phyloP scores from a whole-genome alignment of 2,888 invertebrate genomes.

The Magallana nippona region DNA sequence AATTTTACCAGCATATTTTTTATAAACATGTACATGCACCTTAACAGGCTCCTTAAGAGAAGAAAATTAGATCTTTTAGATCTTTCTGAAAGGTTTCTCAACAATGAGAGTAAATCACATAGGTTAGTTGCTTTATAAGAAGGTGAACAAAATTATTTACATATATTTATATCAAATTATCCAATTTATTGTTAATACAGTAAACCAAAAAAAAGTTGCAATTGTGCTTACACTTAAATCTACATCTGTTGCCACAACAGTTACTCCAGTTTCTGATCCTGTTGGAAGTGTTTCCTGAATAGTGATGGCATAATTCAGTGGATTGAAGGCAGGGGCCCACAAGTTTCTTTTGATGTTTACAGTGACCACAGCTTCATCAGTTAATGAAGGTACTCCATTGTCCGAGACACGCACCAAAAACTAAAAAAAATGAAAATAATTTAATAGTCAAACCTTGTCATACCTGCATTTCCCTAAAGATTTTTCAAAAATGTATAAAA shows the following conservation, averaged over 20 bases:
- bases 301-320: conserved; percentile 30
- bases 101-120: too few relatives aligned
- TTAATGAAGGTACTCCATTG: conserved; percentile 54
- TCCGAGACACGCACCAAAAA: conserved; percentile 61
- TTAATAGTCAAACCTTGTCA: too few relatives aligned
- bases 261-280: conserved; percentile 48
- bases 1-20: background rate
- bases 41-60: too few relatives aligned
- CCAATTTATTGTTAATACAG: background rate
- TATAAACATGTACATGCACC: background rate
- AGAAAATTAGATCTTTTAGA: too few relatives aligned
- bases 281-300: conserved; percentile 61
- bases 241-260: conserved; percentile 52
- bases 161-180: too few relatives aligned
- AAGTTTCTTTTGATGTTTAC: conserved; percentile 63
- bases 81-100: too few relatives aligned
- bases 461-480: too few relatives aligned
- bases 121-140: too few relatives aligned
- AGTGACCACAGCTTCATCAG: conserved; percentile 51
- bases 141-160: too few relatives aligned
- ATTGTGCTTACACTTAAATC: conserved; percentile 55
- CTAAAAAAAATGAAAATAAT: conserved; percentile 44
- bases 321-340: conserved; percentile 59
- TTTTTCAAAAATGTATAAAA: background rate
- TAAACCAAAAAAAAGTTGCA: background rate